These are phyloP conservation scores for Psophia crepitans DNA, from an alignment of 2,113 vertebrate genomes.

Conservation along the genomic window DNA sequence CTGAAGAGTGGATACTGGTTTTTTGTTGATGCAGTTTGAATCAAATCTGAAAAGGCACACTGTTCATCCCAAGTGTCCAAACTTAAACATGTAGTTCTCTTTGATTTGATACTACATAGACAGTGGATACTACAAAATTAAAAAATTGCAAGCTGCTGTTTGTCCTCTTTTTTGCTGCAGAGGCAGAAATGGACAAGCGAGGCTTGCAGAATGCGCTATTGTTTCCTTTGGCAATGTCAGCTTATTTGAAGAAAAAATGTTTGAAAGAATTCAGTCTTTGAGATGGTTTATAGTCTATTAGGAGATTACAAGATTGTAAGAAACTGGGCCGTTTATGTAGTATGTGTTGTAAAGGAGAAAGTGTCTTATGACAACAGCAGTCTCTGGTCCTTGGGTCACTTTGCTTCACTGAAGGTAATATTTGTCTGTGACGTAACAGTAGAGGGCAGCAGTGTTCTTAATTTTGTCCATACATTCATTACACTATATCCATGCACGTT, in stretches of 20 bases:
- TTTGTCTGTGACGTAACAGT: not conserved
- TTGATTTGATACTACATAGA: not conserved
- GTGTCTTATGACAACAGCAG: not conserved
- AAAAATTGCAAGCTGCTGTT: not conserved
- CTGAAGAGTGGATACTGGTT: not conserved
- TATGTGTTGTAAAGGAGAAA: not conserved
- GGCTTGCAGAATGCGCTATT: not conserved
- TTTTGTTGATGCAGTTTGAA: not conserved
- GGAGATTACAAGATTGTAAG: not conserved
- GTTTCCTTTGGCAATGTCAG: not conserved
- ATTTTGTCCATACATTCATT: not conserved
- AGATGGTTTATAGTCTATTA: not conserved
- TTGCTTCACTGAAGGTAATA: not conserved
- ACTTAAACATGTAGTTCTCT: not conserved
- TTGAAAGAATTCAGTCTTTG: not conserved
- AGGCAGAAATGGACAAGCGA: not conserved
- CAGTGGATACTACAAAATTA: not conserved
- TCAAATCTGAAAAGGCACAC: not conserved
- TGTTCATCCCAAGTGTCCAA: not conserved
- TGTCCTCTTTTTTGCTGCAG: not conserved
- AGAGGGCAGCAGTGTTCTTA: not conserved
- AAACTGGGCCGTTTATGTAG: not conserved
- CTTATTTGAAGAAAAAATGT: not conserved
- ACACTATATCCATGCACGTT: fast-evolving
- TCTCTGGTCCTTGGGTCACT: not conserved